These are phyloP conservation scores for Polyergus mexicanus DNA, from an alignment of 1,140 invertebrate genomes.

Conservation along the genomic window DNA sequence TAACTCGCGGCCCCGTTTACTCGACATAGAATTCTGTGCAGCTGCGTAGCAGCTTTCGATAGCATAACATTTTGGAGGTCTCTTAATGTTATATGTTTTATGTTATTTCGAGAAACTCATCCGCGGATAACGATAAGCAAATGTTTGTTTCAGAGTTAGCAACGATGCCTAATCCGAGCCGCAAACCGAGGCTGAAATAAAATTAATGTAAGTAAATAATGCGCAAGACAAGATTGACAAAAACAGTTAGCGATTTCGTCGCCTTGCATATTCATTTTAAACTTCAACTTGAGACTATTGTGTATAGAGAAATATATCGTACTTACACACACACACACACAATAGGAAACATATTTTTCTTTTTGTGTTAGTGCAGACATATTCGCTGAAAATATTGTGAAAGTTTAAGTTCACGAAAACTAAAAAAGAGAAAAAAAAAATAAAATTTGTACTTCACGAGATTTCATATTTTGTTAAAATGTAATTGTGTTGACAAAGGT, in stretches of 20 bases:
- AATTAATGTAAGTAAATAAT: slow-evolving; percentile 54
- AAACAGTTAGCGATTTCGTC: background rate
- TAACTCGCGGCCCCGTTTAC: background rate
- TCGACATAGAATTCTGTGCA: slow-evolving; percentile 32
- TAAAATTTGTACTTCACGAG: background rate
- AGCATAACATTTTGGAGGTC: background rate
- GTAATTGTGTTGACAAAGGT: background rate
- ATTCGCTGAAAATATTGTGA: background rate
- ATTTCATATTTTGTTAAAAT: background rate
- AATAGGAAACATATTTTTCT: background rate
- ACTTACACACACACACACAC: too few species aligned
- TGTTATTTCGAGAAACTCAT: slow-evolving; percentile 55
- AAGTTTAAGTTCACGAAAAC: background rate
- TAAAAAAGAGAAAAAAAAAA: background rate
- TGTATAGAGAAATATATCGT: background rate
- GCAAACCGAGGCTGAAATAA: background rate
- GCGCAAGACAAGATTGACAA: background rate
- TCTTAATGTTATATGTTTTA: slow-evolving; percentile 28
- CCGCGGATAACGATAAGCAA: slow-evolving; percentile 54
- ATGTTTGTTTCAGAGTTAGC: slow-evolving; percentile 45
- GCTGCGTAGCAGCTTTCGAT: slow-evolving; percentile 23
- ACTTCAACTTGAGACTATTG: background rate
- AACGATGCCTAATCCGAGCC: slow-evolving; percentile 6
- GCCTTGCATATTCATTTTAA: slow-evolving; percentile 22
- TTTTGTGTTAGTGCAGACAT: background rate